Base-by-base conservation (phyloP, 2,797 vertebrate genomes). In the Taeniopygia guttata region DNA sequence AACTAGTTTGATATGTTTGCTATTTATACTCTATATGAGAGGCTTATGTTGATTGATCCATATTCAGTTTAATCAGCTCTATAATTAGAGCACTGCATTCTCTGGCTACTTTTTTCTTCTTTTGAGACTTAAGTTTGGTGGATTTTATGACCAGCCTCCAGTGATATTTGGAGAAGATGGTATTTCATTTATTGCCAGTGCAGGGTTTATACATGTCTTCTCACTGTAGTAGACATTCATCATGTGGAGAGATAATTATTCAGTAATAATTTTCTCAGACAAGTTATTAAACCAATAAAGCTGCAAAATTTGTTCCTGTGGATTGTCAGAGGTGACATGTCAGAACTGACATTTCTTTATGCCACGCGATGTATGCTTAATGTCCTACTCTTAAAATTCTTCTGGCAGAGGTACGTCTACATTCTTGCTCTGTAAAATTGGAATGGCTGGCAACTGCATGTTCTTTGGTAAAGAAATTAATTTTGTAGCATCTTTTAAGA, bases 41-140 rank as follows among this genome's bases (percentile, higher is more conserved):
- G 27, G 45, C 56, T 91, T 87, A 27, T 40, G 38, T 74, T 83
- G 38, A 59, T 69, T 48, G 34, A 82, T 63, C 23, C 32, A 73
- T 67, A 66, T 88, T 90, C 36, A 55, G 40, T 45, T 81, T 69
- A 75, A 76, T 86, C 40, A 72, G 12, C 20, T 87, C 43, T 91
- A 1, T 80, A 81, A 76, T 72, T 74, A 80, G 58, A 64, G 40
- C 26, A 29, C 15, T 87, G 30, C 26, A 43, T 43, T 81, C 55
- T 92, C 58, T 84, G 59, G 4, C 34, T 84, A 14, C 54, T 48
- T 72, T 43, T 85, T 79, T 73, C 11, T 69, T n/a, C 62, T 56
- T 18, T 15, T 17, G 49, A 87, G 56, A 16, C 42, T 74, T 32
- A 16, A 27, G 10, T 83, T 81, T 9, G 5, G 26, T 58, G n/a